Evolutionary conservation across 2,797 vertebrate species (phyloP).

Genomic region (Monodelphis domestica): DNA sequence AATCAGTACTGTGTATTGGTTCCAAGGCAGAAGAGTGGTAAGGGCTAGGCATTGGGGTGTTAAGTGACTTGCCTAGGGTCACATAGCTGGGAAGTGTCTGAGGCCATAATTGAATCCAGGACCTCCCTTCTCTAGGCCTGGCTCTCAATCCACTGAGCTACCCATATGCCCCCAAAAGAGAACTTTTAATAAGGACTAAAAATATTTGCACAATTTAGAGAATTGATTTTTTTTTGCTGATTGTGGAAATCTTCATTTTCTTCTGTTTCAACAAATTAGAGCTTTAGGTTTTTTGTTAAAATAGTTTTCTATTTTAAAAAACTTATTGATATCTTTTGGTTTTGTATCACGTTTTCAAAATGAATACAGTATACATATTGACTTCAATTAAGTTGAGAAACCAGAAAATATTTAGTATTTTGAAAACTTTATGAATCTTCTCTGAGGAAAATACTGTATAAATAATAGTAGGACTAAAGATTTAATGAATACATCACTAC

Average conservation of each 20-base stretch:
- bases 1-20: too few species aligned
- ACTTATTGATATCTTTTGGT: background rate
- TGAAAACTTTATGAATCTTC: background rate
- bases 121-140: too few species aligned
- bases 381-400: conserved; percentile 36
- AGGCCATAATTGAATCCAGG: too few species aligned
- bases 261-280: background rate
- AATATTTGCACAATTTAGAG: background rate
- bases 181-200: background rate
- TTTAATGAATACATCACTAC: background rate
- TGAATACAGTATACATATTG: conserved; percentile 44
- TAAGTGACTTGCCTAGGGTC: too few species aligned
- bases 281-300: background rate
- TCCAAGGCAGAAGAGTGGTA: too few species aligned
- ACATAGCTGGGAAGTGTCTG: too few species aligned
- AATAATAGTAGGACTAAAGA: background rate
- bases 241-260: background rate
- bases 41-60: too few species aligned
- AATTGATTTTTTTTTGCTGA: background rate
- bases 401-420: background rate
- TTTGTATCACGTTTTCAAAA: background rate
- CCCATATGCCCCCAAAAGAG: too few species aligned
- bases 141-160: too few species aligned
- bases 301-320: background rate
- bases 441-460: background rate